Evolutionary conservation across 2,113 vertebrate species (phyloP), one percentile per base, ranked within the genome.

Genomic region (Lophochroa leadbeateri): DNA sequence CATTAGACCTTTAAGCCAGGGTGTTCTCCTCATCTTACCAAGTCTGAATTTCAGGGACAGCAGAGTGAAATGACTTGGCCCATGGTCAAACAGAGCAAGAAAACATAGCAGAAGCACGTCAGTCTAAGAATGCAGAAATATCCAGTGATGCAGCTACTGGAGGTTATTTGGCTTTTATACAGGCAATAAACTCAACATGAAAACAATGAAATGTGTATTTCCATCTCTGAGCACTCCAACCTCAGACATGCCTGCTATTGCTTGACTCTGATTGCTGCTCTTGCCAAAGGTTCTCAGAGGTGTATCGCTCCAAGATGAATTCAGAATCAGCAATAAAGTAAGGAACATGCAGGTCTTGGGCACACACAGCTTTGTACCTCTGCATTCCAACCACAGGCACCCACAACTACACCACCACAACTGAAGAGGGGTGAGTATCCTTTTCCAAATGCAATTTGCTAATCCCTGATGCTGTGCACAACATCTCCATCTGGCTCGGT

Each of bases 201-300:
- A 96, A 84, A 69, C 74, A 90, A 82, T 57, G 65, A 92, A 90
- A 80, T 8, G 41, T 10, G 46, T 75, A 77, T 72, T 95, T 94
- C 78, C 84, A 69, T 95, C 93, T 88, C 3, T 13, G 68, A 74
- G 67, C 44, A 28, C 61, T 50, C 67, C 61, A 44, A 58, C 35
- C 41, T 44, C 0, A 82, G 67, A 85, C 58, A 41, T 7, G 18
- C 35, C 35, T 21, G 18, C 74, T 76, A 41, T 0, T n/a, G 80
- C 64, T 39, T 7, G 68, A 47, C 52, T 77, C 49, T 1, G 11
- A 37, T 7, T 1, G 33, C 37, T 52, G 90, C 80, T 70, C 74
- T 24, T 71, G 44, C 60, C 49, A 39, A 39, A 67, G 72, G 31
- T 16, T 88, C 88, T 63, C 92, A 44, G 37, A 16, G 80, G n/a